Evolutionary conservation across 2,113 vertebrate genomes (phyloP).

Genomic region (Hippocampus comes): DNA sequence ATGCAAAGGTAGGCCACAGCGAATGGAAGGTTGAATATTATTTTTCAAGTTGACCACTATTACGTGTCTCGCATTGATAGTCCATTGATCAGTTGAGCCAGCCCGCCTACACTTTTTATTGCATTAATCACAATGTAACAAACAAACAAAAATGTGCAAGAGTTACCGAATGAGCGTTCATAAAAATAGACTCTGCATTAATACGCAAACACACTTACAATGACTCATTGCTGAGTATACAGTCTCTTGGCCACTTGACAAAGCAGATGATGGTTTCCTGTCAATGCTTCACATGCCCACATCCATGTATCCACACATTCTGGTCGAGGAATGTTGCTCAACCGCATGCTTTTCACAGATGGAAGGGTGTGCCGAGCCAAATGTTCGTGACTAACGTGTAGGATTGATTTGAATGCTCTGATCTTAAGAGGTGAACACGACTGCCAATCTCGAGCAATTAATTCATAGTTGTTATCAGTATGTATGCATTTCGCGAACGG

Average conservation of each 20-base stretch:
- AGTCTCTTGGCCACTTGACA: background rate
- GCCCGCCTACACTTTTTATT: no score
- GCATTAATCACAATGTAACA: background rate
- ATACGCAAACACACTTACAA: background rate
- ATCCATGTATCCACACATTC: background rate
- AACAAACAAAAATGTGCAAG: background rate
- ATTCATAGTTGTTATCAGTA: background rate
- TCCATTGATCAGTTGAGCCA: no score
- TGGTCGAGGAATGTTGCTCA: slow-evolving; percentile 55
- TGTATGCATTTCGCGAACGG: no score
- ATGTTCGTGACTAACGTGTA: background rate
- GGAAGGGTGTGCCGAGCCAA: slow-evolving; percentile 36
- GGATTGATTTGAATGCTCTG: background rate
- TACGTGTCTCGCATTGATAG: no score
- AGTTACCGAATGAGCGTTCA: background rate
- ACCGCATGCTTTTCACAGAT: slow-evolving; percentile 47
- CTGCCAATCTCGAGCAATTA: no score
- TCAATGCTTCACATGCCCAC: slow-evolving; percentile 9
- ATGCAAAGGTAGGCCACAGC: background rate
- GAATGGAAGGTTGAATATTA: background rate
- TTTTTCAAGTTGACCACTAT: background rate
- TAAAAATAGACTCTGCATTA: background rate
- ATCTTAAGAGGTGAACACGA: background rate
- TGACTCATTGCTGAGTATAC: background rate
- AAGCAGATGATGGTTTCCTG: slow-evolving; percentile 16